Evolutionary conservation across 2,888 invertebrate species (phyloP).

Genomic region (Leptopilina drosophilae): DNA sequence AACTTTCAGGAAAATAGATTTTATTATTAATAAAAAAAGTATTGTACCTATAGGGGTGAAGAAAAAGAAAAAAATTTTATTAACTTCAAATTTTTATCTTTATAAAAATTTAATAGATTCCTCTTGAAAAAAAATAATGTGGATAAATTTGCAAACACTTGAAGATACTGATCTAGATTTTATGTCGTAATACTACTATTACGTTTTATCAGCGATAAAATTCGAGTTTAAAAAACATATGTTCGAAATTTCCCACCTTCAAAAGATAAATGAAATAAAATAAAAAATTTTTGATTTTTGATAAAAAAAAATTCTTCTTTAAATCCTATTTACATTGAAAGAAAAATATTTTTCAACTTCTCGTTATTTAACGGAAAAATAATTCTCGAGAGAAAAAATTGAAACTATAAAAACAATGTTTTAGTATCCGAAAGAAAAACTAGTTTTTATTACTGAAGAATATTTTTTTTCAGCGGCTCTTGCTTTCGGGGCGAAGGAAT

Average conservation of each 20-base stretch:
- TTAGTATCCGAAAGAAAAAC: too few species aligned
- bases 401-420: too few species aligned
- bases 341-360: too few species aligned
- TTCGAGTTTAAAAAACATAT: background rate
- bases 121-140: background rate
- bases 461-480: slow-evolving; percentile 79
- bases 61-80: background rate
- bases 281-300: too few species aligned
- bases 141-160: background rate
- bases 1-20: too few species aligned
- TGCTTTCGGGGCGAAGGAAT: slow-evolving; percentile 92
- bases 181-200: background rate
- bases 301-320: too few species aligned
- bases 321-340: too few species aligned
- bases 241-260: background rate
- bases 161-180: background rate
- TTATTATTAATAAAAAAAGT: too few species aligned
- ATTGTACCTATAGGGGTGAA: too few species aligned
- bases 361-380: too few species aligned
- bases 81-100: too few species aligned
- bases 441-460: background rate
- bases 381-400: too few species aligned
- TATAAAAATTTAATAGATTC: background rate
- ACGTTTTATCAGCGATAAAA: slow-evolving; percentile 9
- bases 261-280: background rate